Evolutionary conservation across 2,888 invertebrate genomes (phyloP).

Genomic region (Meganola albula): DNA sequence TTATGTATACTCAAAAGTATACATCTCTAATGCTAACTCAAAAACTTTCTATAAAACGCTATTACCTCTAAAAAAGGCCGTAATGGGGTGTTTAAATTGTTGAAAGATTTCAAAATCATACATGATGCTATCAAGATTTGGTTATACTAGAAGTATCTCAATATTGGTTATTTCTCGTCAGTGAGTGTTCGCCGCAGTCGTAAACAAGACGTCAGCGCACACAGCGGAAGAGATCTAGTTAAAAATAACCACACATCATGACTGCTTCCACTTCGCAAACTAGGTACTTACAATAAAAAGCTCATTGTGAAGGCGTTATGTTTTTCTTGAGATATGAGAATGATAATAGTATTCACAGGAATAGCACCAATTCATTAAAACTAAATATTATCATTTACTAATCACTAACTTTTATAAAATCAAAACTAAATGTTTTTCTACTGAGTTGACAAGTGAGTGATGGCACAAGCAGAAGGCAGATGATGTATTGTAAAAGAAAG

Average conservation of each 20-base stretch:
- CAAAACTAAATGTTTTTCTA: no score
- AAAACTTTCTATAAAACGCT: background rate
- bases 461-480: no score
- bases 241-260: constrained; percentile 55
- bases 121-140: no score
- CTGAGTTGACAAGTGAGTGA: constrained; percentile 14
- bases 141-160: no score
- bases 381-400: constrained; percentile 35
- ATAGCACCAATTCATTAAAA: constrained; percentile 58
- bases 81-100: no score
- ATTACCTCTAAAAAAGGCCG: no score
- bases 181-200: constrained; percentile 34
- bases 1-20: background rate
- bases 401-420: no score
- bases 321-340: constrained; percentile 29
- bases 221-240: constrained; percentile 45
- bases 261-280: constrained; percentile 12
- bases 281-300: constrained; percentile 81
- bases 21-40: no score
- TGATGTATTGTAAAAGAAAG: no score
- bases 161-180: no score
- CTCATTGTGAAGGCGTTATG: constrained; percentile 67
- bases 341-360: constrained; percentile 30
- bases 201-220: constrained; percentile 58
- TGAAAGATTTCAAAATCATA: no score